Evolutionary conservation across 2,113 vertebrate genomes (phyloP).

Genomic region (Cavia porcellus): DNA sequence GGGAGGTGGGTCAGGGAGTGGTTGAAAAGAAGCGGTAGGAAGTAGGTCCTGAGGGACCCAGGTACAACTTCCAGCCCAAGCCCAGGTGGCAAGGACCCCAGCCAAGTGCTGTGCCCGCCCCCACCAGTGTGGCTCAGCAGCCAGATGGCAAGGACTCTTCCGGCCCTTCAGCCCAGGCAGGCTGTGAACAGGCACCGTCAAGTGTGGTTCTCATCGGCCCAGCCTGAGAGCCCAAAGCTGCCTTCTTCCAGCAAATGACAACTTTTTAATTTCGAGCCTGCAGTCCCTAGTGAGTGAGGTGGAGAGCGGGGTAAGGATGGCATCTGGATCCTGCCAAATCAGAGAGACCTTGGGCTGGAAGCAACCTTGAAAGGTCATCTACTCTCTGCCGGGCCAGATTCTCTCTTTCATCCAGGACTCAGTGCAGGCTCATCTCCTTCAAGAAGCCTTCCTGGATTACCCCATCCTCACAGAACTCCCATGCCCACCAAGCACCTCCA

Average conservation of each 20-base stretch:
- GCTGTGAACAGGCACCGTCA: constrained; percentile 78
- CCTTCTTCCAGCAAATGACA: constrained; percentile 72
- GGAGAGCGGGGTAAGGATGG: constrained; percentile 55
- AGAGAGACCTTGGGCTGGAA: constrained; percentile 56
- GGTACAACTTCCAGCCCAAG: background rate
- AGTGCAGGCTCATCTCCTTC: background rate
- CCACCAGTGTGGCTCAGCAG: background rate
- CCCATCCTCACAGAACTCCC: background rate
- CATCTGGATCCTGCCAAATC: constrained; percentile 77
- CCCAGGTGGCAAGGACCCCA: background rate
- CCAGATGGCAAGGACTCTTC: constrained; percentile 71
- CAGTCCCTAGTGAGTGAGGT: constrained; percentile 74
- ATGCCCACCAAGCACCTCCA: background rate
- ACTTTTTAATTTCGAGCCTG: constrained; percentile 83
- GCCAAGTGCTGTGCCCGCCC: constrained; percentile 31
- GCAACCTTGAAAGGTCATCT: constrained; percentile 76
- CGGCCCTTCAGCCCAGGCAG: constrained; percentile 70
- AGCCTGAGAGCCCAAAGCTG: constrained; percentile 72
- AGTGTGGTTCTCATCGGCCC: constrained; percentile 21
- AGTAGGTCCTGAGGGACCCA: background rate
- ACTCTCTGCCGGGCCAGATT: background rate
- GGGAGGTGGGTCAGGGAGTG: background rate
- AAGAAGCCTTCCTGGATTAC: constrained; percentile 62
- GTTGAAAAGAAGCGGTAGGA: background rate
- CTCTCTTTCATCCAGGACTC: background rate